Percentiles rank a stretch among this genome's conserved stretches.
phyloP scores from a whole-genome alignment of 2,888 invertebrate species.

The Eledone cirrhosa region DNA sequence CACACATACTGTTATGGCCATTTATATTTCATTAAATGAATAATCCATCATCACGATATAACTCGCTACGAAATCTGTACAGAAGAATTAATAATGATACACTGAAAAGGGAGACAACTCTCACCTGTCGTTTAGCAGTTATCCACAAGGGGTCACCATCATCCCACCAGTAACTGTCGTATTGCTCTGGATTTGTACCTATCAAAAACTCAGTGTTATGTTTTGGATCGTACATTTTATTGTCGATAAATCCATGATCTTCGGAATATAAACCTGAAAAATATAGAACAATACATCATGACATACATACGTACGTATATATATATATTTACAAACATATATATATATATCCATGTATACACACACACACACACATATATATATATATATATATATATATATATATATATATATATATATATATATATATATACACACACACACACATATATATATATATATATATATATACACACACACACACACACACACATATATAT shows the following conservation, averaged over 20 bases:
- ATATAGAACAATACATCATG: too few species aligned
- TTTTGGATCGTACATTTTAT: slow-evolving; percentile 56
- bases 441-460: background rate
- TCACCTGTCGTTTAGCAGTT: slow-evolving; percentile 58
- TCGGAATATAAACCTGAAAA: slow-evolving; percentile 58
- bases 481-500: background rate
- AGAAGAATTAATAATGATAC: too few species aligned
- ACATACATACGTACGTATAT: too few species aligned
- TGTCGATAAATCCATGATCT: slow-evolving; percentile 57
- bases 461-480: background rate
- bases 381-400: background rate
- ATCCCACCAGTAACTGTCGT: slow-evolving; percentile 59
- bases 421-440: background rate
- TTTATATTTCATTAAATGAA: too few species aligned
- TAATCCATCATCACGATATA: too few species aligned
- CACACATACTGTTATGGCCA: too few species aligned
- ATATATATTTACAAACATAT: too few species aligned
- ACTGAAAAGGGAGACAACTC: background rate
- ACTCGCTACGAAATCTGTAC: too few species aligned
- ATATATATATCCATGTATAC: too few species aligned
- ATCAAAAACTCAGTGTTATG: slow-evolving; percentile 42
- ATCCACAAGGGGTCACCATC: slow-evolving; percentile 62
- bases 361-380: background rate
- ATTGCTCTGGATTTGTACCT: slow-evolving; percentile 44
- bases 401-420: background rate